A percentile compares a stretch with the other conserved stretches of the same genome.
Evolutionary conservation across 2,797 vertebrate species (phyloP).

Genomic region (Argya squamiceps): DNA sequence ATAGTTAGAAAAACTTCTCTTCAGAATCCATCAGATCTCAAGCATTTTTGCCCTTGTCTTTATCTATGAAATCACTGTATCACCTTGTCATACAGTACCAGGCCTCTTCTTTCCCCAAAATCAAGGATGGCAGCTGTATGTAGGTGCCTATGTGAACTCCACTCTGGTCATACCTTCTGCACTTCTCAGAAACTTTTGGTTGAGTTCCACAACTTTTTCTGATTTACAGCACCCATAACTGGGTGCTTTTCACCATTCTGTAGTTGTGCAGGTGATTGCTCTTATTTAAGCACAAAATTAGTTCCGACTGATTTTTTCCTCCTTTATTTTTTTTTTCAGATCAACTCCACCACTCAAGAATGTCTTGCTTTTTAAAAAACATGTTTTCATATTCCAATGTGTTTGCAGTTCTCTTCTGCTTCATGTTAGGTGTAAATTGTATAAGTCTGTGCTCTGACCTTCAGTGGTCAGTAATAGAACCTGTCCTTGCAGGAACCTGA

Average conservation of each 20-base stretch:
- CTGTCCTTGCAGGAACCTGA: background rate
- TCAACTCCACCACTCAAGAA: background rate
- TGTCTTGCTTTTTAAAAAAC: background rate
- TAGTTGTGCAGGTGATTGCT: background rate
- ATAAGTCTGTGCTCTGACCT: background rate
- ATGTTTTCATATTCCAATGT: background rate
- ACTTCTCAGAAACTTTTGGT: background rate
- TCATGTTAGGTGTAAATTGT: background rate
- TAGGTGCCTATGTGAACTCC: background rate
- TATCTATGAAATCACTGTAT: background rate
- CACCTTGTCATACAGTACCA: background rate
- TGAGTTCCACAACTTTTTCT: background rate
- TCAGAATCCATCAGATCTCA: background rate
- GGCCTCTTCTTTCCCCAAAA: background rate
- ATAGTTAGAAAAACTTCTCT: background rate
- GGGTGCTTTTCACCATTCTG: background rate
- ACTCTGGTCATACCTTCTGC: background rate
- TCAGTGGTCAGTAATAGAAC: background rate
- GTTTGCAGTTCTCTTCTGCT: background rate
- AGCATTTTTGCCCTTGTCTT: background rate
- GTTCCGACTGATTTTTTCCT: background rate
- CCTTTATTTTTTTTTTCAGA: background rate
- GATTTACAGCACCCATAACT: background rate
- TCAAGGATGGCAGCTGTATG: background rate
- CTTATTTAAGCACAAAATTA: background rate